Evolutionary conservation across 2,888 invertebrate genomes (phyloP).

Genomic region (Cerastis leucographa): DNA sequence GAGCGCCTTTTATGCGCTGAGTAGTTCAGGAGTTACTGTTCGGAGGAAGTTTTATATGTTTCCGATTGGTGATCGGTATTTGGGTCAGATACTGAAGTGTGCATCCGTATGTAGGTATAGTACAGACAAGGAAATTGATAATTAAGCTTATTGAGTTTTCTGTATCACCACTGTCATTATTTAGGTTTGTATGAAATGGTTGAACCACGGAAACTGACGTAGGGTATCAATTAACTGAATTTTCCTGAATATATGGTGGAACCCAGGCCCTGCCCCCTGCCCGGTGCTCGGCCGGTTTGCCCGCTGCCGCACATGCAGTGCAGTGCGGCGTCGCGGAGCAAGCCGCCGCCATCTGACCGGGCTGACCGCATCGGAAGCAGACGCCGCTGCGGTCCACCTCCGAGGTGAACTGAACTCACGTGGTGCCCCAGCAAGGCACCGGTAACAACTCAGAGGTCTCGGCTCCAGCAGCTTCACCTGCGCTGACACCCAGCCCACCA

Average conservation of each 20-base stretch:
- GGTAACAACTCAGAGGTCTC: no score
- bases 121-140: not conserved
- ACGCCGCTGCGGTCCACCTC: no score
- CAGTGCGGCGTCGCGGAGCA: no score
- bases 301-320: no score
- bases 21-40: not conserved
- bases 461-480: no score
- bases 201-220: not conserved
- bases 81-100: not conserved
- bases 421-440: no score
- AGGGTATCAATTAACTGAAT: not conserved
- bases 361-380: no score
- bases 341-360: no score
- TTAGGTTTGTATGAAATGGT: not conserved
- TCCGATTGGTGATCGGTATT: not conserved
- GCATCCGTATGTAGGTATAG: not conserved
- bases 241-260: not conserved
- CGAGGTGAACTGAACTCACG: no score
- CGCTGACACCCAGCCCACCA: no score
- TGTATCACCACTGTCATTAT: not conserved
- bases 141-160: not conserved
- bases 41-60: not conserved
- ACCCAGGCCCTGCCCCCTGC: no score
- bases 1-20: conserved; percentile 9
- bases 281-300: no score